Evolutionary conservation across 1,140 invertebrate genomes (phyloP), one percentile per base, ranked within the genome.

Genomic region (Anastrepha ludens): DNA sequence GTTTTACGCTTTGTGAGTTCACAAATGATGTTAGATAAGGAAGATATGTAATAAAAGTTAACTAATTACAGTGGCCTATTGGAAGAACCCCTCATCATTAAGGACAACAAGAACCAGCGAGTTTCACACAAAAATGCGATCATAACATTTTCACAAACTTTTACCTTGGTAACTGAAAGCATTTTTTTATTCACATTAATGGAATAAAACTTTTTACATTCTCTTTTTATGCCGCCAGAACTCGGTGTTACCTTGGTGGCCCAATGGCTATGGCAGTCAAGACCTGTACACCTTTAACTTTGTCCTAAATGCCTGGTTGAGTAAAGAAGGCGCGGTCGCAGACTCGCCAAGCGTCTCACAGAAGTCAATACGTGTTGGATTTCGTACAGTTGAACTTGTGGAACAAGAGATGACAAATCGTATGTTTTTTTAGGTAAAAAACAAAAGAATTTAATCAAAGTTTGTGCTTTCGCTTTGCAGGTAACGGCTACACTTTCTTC

Each of bases 261-360:
- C 99, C 0, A 98, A 98, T 94, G 98, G 98, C 81, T 97, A 97
- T 91, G 98, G 98, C 50, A 92, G 95, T n/a, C 98, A 98, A 93
- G 94, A 94, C 3, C 94, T 99, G 1, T 99, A 99, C 90, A 92
- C 94, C 58, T 91, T 98, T 2, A 94, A 93, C 65, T 94, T 96
- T 1, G 94, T 93, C 11, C 94, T 93, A 15, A 92, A 91, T 29
- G 93, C 90, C 15, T 90, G 88, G 89, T 62, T 89, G 85, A 86
- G 86, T 85, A 8, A 47, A 3, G 86, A 70, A 87, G 93, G 44
- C 87, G 86, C n/a, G 91, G 94, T 90, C 13, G 17, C 88, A 62
- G 88, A 90, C 5, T 86, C 89, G 41, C 91, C 90, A 65, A 90
- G 89, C 11, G 89, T 89, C 50, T 91, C 90, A 8, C 89, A 92